Evolutionary conservation across 2,113 vertebrate species (phyloP).

Genomic region (Pan paniscus): DNA sequence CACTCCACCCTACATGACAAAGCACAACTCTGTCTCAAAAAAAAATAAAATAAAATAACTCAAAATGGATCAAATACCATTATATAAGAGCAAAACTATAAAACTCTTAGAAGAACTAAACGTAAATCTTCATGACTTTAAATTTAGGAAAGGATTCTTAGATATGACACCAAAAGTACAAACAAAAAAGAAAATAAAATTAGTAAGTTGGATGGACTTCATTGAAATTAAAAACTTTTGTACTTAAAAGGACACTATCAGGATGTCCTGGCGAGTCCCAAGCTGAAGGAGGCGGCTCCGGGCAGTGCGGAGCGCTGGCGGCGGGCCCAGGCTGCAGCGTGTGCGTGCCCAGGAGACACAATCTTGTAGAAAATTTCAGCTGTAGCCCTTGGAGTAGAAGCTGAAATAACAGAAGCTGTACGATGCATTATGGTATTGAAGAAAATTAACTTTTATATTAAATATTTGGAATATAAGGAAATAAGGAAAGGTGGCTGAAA

Average conservation of each 20-base stretch:
- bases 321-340: conserved; percentile 45
- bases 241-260: neutral
- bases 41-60: neutral
- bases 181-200: neutral
- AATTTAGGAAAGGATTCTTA: neutral
- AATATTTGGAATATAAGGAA: conserved; percentile 89
- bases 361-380: conserved; percentile 76
- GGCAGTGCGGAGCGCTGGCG: conserved; percentile 56
- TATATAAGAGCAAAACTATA: neutral
- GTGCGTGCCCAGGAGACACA: conserved; percentile 15
- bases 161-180: neutral
- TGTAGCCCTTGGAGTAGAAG: conserved; percentile 74
- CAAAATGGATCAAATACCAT: neutral
- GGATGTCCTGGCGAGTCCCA: conserved; percentile 83
- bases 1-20: too few relatives aligned
- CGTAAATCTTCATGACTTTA: neutral
- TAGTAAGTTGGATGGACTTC: neutral
- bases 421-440: conserved; percentile 93
- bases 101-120: neutral
- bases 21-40: too few relatives aligned
- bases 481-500: conserved; percentile 87
- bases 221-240: neutral
- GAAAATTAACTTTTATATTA: conserved; percentile 87
- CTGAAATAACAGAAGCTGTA: conserved; percentile 84
- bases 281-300: conserved; percentile 77